These are phyloP conservation scores for Trypoxylon attenuatum DNA, from an alignment of 2,888 invertebrate genomes.

Conservation along the genomic window DNA sequence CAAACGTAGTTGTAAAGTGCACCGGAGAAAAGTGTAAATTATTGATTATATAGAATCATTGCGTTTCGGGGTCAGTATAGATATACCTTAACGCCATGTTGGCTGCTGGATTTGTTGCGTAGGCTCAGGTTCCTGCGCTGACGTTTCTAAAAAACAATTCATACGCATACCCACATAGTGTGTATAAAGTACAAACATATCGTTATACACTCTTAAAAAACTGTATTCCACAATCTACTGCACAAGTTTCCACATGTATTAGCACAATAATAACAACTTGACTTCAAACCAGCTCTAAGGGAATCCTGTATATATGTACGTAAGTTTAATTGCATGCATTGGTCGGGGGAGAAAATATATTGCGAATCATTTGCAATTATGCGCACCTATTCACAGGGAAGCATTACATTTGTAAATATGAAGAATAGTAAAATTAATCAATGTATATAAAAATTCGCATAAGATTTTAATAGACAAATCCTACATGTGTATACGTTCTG, in stretches of 20 bases:
- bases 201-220: conserved; percentile 33
- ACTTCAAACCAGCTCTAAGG: too few relatives aligned
- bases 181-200: conserved; percentile 37
- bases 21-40: conserved; percentile 44
- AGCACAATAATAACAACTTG: too few relatives aligned
- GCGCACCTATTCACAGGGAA: too few relatives aligned
- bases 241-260: too few relatives aligned
- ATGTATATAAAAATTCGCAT: background rate
- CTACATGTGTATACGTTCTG: conserved; percentile 30
- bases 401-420: too few relatives aligned
- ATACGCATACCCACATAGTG: conserved; percentile 58
- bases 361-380: too few relatives aligned
- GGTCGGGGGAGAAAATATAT: too few relatives aligned
- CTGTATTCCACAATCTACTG: conserved; percentile 8
- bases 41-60: conserved; percentile 45
- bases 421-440: background rate
- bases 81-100: conserved; percentile 78
- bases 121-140: conserved; percentile 76
- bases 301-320: too few relatives aligned
- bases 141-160: conserved; percentile 77
- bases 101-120: conserved; percentile 76
- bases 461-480: conserved; percentile 11
- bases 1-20: conserved; percentile 50
- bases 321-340: too few relatives aligned
- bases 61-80: conserved; percentile 50